Percentiles rank a stretch among this genome's conserved stretches.
Evolutionary conservation across 37 sponge, comb jelly and placozoan species (phyloP).

Genomic region (Axinella damicornis): DNA sequence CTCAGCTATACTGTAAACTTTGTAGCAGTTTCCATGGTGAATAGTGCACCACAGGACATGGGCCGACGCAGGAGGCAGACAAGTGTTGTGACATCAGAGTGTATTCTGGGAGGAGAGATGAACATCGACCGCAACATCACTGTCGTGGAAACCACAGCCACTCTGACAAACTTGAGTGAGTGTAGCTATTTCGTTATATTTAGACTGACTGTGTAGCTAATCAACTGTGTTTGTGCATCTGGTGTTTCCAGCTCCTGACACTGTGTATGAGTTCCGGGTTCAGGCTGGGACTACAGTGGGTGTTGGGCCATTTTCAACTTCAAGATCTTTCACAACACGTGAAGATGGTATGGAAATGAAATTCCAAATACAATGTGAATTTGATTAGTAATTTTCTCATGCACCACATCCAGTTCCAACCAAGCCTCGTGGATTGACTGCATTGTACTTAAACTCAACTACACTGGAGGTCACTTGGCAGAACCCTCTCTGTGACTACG

Average conservation of each 20-base stretch:
- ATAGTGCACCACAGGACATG: not conserved
- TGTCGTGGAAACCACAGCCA: slow-evolving; percentile 10
- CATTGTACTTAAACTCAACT: slow-evolving; percentile 12
- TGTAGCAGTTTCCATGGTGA: slow-evolving; percentile 12
- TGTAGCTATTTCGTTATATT: not conserved
- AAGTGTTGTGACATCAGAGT: not conserved
- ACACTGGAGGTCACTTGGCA: slow-evolving; percentile 25
- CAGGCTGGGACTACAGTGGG: slow-evolving; percentile 28
- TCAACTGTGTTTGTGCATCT: not conserved
- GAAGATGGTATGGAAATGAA: slow-evolving; percentile 23
- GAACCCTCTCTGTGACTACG: slow-evolving; percentile 40
- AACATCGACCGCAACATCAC: slow-evolving; percentile 16
- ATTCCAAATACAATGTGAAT: no score
- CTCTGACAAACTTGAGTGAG: slow-evolving; percentile 39
- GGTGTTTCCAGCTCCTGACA: slow-evolving; percentile 42
- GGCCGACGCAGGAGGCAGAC: slow-evolving; percentile 34
- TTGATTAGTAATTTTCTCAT: no score
- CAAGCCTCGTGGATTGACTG: slow-evolving; percentile 1
- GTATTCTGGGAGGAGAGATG: slow-evolving; percentile 33
- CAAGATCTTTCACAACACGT: slow-evolving; percentile 23
- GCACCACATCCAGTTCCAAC: not conserved
- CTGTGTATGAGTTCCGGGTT: slow-evolving; percentile 40
- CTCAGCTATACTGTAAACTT: slow-evolving; percentile 21
- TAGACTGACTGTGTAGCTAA: no score
- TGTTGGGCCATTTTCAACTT: slow-evolving; percentile 25